Percentiles rank a stretch among this genome's conserved stretches.
These are phyloP conservation scores for Ardeotis arabs DNA, from an alignment of 2,113 vertebrate species.

Conservation along the genomic window DNA sequence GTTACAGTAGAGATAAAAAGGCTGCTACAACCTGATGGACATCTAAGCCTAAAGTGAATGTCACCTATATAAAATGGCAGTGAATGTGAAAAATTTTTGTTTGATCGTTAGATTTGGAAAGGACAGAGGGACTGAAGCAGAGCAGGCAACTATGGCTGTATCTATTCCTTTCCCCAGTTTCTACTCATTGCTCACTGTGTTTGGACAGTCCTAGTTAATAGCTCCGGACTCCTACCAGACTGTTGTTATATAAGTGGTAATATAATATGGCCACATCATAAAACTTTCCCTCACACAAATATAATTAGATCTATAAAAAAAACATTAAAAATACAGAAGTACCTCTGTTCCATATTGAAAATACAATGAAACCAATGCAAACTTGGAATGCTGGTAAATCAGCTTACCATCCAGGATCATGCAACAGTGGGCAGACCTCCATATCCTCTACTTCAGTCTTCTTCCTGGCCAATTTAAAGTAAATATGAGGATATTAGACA, in stretches of 20 bases:
- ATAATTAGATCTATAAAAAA: background rate
- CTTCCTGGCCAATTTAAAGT: background rate
- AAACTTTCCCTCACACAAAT: background rate
- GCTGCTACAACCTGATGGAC: background rate
- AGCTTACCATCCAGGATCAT: background rate
- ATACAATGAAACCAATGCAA: background rate
- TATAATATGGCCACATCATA: background rate
- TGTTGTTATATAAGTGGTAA: background rate
- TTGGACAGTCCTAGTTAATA: background rate
- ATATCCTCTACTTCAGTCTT: background rate
- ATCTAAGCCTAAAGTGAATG: background rate
- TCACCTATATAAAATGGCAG: background rate
- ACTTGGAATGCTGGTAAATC: background rate
- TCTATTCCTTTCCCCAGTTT: background rate
- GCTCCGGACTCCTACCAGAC: background rate
- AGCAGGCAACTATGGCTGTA: background rate
- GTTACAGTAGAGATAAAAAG: background rate
- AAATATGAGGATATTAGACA: background rate
- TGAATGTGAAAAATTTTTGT: background rate
- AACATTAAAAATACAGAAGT: background rate
- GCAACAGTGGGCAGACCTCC: background rate
- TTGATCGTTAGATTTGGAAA: background rate
- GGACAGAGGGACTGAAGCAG: background rate
- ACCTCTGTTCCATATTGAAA: background rate
- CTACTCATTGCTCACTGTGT: background rate